phyloP scores from a whole-genome alignment of 2,797 vertebrate species.

The Sebastes minor region DNA sequence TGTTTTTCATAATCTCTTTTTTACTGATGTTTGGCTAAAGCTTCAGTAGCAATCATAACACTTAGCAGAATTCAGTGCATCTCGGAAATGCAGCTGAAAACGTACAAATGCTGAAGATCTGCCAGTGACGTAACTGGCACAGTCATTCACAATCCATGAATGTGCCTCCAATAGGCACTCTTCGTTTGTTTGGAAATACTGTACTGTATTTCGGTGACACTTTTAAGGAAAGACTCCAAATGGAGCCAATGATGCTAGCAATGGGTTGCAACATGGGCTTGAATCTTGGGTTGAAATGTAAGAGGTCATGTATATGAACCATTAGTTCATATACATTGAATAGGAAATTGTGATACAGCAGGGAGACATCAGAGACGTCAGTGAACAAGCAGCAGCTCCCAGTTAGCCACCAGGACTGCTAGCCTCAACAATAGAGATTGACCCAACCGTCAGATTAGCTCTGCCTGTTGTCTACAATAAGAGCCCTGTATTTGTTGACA shows the following conservation, averaged over 20 bases:
- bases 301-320: neutral
- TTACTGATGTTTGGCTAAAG: neutral
- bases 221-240: neutral
- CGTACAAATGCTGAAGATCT: neutral
- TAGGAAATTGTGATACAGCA: neutral
- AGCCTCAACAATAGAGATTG: neutral
- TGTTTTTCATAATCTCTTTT: neutral
- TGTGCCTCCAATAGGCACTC: neutral
- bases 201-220: neutral
- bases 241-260: neutral
- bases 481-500: neutral
- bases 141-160: neutral
- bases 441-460: neutral
- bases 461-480: neutral
- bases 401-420: neutral
- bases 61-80: neutral
- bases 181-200: neutral
- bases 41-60: neutral
- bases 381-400: neutral
- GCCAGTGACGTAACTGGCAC: neutral
- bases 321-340: neutral
- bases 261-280: neutral
- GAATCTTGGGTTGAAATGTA: neutral
- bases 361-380: neutral
- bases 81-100: neutral